Percentiles rank a stretch among this genome's conserved stretches.
Evolutionary conservation across 2,888 invertebrate species (phyloP).

Genomic region (Phlogophora meticulosa): DNA sequence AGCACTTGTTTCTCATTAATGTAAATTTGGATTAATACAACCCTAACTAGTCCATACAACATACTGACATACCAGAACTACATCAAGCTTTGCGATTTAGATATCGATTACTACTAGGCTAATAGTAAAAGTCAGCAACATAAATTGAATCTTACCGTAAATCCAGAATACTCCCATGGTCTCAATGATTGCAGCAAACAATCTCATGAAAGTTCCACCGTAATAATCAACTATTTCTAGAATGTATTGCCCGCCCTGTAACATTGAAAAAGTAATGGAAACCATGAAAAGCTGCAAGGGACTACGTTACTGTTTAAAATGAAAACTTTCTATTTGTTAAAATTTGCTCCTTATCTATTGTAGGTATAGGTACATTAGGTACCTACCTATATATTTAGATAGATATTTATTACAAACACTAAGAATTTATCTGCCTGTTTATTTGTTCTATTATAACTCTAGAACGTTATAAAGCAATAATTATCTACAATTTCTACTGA

Average conservation of each 20-base stretch:
- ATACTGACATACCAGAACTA: too few species aligned
- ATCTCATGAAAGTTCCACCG: constrained; percentile 95
- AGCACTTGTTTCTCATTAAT: too few species aligned
- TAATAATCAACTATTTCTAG: constrained; percentile 94
- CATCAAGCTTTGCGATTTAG: too few species aligned
- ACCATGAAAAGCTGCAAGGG: background rate
- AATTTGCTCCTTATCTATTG: too few species aligned
- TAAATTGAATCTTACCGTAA: constrained; percentile 90
- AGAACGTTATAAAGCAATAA: background rate
- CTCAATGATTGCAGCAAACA: constrained; percentile 93
- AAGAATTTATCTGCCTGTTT: too few species aligned
- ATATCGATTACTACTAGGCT: too few species aligned
- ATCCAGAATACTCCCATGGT: constrained; percentile 94
- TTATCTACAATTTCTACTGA: too few species aligned
- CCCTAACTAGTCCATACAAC: too few species aligned
- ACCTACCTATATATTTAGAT: too few species aligned
- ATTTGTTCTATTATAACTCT: background rate
- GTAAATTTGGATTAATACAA: too few species aligned
- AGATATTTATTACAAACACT: background rate
- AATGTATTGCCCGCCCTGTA: constrained; percentile 94
- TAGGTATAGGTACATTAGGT: background rate
- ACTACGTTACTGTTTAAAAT: too few species aligned
- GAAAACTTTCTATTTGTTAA: too few species aligned
- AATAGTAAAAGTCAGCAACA: background rate
- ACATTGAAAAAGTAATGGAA: constrained; percentile 18